Conservation (phyloP, 2,113 vertebrate genomes). For the Conger conger region DNA sequence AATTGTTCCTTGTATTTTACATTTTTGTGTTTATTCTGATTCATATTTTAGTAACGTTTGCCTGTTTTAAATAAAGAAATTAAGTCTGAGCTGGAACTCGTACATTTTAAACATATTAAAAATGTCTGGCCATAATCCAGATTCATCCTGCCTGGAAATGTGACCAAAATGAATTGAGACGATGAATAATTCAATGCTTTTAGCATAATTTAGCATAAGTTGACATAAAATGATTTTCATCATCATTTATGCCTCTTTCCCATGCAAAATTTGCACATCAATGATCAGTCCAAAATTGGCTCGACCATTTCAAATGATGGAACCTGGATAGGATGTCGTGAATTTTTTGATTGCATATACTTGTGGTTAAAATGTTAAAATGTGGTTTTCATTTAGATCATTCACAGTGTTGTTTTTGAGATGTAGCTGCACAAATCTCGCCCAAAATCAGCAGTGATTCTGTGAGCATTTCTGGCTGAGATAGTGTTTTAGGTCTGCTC, state of each 20-base stretch:
- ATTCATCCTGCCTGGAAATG: not conserved
- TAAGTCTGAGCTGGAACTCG: not conserved
- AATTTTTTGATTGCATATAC: not conserved
- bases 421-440: not conserved
- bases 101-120: not conserved
- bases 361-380: no score
- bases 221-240: not conserved
- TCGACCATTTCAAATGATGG: not conserved
- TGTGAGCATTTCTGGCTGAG: no score
- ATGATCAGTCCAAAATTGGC: not conserved
- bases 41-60: not conserved
- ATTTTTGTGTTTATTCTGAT: not conserved
- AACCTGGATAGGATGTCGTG: not conserved
- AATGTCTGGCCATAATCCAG: not conserved
- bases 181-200: not conserved
- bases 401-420: not conserved
- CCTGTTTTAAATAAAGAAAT: not conserved
- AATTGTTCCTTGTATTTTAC: not conserved
- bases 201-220: conserved; percentile 3
- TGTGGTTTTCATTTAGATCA: not conserved
- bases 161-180: not conserved
- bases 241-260: not conserved
- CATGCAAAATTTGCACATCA: not conserved
- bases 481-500: no score
- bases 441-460: not conserved